Evolutionary conservation across 1,140 invertebrate species (phyloP), one percentile per base, ranked within the genome.

Genomic region (Drosophila bifasciata): DNA sequence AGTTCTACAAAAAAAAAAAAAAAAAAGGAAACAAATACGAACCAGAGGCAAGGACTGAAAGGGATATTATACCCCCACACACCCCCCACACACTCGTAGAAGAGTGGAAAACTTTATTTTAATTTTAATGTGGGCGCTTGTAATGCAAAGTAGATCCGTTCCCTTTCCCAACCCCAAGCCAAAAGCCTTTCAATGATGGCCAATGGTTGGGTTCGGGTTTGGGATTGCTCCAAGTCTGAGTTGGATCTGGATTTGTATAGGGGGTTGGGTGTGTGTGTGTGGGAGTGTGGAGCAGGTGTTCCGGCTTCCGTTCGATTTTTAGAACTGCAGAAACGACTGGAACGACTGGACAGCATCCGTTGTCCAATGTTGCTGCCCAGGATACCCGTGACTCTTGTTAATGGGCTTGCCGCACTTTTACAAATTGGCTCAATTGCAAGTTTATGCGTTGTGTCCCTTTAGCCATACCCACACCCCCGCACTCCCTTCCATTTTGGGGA

Each of bases 371-470:
- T 53, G 41, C 62, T 36, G 55, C 17, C 32, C 46, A 50, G 62
- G 63, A 52, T 49, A 13, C 32, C 13, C 32, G 32, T 36, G 32
- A 36, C 51, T 57, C 68, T 56, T 85, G 73, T 85, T 85, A 85
- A 85, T 85, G 81, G 81, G 81, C 77, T 86, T 70, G 81, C 81
- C 81, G 81, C 81, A 85, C 81, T 85, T 76, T 88, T 89, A 88
- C 83, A 88, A 88, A 88, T 88, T 88, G 83, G 83, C 83, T 88
- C 83, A 89, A 88, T 88, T 89, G 83, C 83, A 88, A 89, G 70
- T 88, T 88, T 88, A 88, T 89, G 79, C 59, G 75, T 61, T 66
- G 79, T 61, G 40, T 45, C 36, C 43, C 43, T 9, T n/a, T n/a
- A n/a, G n/a, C n/a, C n/a, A n/a, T n/a, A n/a, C n/a, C n/a, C n/a